These are phyloP conservation scores for Micromys minutus DNA, from an alignment of 2,113 vertebrate genomes.

Conservation along the genomic window DNA sequence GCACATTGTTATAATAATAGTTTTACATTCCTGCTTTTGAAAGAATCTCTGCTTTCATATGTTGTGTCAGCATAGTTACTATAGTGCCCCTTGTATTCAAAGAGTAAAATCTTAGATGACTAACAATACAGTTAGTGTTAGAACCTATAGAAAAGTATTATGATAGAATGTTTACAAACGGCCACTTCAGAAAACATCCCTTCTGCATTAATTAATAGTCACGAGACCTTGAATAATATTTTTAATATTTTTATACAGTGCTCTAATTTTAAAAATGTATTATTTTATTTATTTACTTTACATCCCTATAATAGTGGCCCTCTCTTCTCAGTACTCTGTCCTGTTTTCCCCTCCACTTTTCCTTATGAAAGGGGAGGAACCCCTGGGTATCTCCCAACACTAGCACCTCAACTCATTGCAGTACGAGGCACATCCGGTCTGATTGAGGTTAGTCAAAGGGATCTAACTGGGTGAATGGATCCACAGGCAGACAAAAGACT, in stretches of 20 bases:
- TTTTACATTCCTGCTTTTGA: background rate
- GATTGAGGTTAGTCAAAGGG: too few relatives aligned
- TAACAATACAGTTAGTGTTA: background rate
- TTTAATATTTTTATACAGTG: background rate
- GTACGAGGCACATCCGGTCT: too few relatives aligned
- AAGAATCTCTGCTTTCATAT: background rate
- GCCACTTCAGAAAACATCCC: background rate
- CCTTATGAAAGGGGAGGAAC: too few relatives aligned
- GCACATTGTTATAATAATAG: background rate
- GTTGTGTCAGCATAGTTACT: background rate
- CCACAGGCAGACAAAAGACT: too few relatives aligned
- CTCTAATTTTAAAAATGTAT: too few relatives aligned
- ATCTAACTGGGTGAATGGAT: too few relatives aligned
- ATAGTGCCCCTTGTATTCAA: background rate
- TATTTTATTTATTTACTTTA: too few relatives aligned
- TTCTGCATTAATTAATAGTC: background rate
- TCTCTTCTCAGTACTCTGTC: too few relatives aligned
- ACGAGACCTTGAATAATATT: background rate
- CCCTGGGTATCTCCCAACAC: too few relatives aligned
- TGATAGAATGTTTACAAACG: background rate
- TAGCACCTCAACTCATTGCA: too few relatives aligned
- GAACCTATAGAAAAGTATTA: background rate
- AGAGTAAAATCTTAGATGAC: background rate
- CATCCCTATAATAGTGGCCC: too few relatives aligned
- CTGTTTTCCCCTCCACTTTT: too few relatives aligned